Base-by-base conservation (phyloP, 64 coral and sea anemone species). In the Pocillopora damicornis region DNA sequence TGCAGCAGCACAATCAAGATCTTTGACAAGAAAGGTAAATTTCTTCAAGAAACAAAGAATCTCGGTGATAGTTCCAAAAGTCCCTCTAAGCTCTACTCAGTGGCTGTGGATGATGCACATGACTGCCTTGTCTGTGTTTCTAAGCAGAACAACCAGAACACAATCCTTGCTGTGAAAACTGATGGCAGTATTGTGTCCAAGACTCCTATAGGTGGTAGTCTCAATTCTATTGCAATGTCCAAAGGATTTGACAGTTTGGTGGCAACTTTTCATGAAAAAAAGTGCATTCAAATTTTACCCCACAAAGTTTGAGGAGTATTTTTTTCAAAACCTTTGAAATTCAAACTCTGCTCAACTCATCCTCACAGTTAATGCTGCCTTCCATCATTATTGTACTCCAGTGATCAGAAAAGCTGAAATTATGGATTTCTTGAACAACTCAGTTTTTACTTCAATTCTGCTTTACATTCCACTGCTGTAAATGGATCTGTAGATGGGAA, bases 221-320 rank as follows among this genome's bases (percentile, higher is more conserved):
- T 82, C 16, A 82, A 82, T 82, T 61, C 80, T 30, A 67, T 82
- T 82, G 80, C 80, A 45, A 3, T 82, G 80, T 65, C 61, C 35
- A 82, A 82, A 66, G 80, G 80, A 7, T 68, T 35, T 66, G 35
- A 82, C 80, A 82, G 62, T 35, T 82, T 82, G 61, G 80, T 82
- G 80, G 80, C 80, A 4, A 45, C 61, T 68, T 82, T 82, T 62
- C 80, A 82, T 13, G 61, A 45, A 61, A 82, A 82, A 35, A 82
- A 66, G 62, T 82, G 38, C 22, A 45, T 82, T 66, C 80, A 82
- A 42, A 67, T 82, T 82, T 82, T 82, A 62, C 67, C 80, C 42
- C 30, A 82, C 36, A 17, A 63, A 66, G 61, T 66, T 34, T 82
- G 62, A 71, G 10, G 8, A n/a, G 3, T n/a, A 23, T 10, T 71